phyloP scores from a whole-genome alignment of 37 sponge, comb jelly and placozoan genomes.

The Beroe forskalii region DNA sequence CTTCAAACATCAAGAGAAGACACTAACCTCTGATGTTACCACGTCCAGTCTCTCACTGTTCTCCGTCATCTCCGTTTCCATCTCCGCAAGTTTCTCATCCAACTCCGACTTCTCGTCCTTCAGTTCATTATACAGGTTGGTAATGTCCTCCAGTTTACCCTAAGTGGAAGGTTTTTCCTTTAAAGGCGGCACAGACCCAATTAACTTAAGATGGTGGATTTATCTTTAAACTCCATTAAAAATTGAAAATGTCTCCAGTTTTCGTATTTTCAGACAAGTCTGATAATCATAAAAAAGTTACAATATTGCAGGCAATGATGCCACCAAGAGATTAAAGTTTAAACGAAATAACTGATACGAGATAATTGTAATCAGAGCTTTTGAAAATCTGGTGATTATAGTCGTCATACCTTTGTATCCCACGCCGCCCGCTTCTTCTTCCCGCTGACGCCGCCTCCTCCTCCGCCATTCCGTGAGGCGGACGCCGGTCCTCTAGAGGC shows the following conservation, averaged over 20 bases:
- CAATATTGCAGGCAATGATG: background rate
- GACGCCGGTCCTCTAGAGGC: background rate
- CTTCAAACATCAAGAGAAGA: too few relatives aligned
- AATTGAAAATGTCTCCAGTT: too few relatives aligned
- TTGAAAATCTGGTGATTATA: too few relatives aligned
- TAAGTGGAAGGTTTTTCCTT: too few relatives aligned
- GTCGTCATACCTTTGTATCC: slow-evolving; percentile 53
- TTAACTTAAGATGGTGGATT: too few relatives aligned
- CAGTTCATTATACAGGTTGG: slow-evolving; percentile 19
- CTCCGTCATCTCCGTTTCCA: background rate
- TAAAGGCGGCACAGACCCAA: background rate
- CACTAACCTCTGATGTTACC: background rate
- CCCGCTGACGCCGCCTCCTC: background rate
- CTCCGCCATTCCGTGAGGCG: too few relatives aligned
- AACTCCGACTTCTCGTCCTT: background rate
- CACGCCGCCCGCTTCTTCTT: slow-evolving; percentile 43
- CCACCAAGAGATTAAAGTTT: too few relatives aligned
- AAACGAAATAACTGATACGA: too few relatives aligned
- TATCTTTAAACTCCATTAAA: too few relatives aligned
- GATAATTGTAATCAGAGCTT: too few relatives aligned
- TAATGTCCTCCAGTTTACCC: slow-evolving; percentile 26
- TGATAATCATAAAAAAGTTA: too few relatives aligned
- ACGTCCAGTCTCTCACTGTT: slow-evolving; percentile 19
- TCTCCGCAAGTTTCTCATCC: slow-evolving; percentile 25
- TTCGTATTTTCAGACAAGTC: too few relatives aligned